Evolutionary conservation across 2,888 invertebrate genomes (phyloP).

Genomic region (Erpobdella octoculata): DNA sequence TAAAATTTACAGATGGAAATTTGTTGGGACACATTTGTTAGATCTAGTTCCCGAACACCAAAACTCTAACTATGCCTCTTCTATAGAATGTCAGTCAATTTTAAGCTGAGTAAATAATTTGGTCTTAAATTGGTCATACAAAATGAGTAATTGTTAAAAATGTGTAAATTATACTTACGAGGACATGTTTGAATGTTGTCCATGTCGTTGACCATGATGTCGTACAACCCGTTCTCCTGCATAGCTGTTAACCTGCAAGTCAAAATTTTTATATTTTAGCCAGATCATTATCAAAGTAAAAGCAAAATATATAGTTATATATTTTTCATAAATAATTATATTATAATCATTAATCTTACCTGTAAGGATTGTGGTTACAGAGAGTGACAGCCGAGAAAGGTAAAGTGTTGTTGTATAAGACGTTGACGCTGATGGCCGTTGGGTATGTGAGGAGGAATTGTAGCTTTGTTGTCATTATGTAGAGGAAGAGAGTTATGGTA

Average conservation of each 20-base stretch:
- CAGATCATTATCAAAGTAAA: too few species aligned
- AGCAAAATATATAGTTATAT: neutral
- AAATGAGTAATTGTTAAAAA: too few species aligned
- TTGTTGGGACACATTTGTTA: too few species aligned
- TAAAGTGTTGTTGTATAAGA: conserved; percentile 28
- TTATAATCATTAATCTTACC: conserved; percentile 26
- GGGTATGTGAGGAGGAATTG: conserved; percentile 8
- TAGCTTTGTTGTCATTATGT: conserved; percentile 27
- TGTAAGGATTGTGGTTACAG: conserved; percentile 32
- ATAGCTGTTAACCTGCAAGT: conserved; percentile 24
- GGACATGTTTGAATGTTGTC: neutral
- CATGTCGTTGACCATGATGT: conserved; percentile 26
- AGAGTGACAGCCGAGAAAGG: conserved; percentile 33
- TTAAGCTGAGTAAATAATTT: too few species aligned
- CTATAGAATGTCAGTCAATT: too few species aligned
- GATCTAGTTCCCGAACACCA: too few species aligned
- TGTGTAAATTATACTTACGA: neutral
- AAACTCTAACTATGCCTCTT: too few species aligned
- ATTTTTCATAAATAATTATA: neutral
- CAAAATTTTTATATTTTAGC: neutral
- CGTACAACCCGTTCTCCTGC: conserved; percentile 26
- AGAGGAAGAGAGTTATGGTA: conserved; percentile 15
- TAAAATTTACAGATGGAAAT: too few species aligned
- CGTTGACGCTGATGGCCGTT: conserved; percentile 18
- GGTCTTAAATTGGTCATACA: too few species aligned